Evolutionary conservation across 2,888 invertebrate species (phyloP), one percentile per base, ranked within the genome.

Genomic region (Sacculina carcini): DNA sequence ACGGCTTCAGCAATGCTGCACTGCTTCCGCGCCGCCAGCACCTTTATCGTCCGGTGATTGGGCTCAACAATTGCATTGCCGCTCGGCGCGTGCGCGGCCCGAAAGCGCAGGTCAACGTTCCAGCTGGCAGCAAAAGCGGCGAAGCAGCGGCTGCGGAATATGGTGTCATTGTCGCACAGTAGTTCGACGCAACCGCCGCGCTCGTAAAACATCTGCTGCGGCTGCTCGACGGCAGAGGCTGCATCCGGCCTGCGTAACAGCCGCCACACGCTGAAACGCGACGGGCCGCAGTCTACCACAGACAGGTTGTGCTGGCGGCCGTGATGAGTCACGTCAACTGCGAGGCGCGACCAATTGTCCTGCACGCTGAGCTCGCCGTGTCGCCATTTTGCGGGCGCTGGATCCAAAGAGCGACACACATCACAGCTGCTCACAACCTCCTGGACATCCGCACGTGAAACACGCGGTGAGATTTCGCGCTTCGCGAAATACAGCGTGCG

Each of bases 281-380:
- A 46, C 16, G 51, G 51, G 16, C 51, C 51, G 36, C 46, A 46
- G 34, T 36, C 46, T 5, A 51, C 34, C 26, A 51, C 3, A n/a
- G 51, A 31, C 34, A 46, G 36, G 34, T 51, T 46, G 28, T 23
- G 24, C 46, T 19, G 26, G 4, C 26, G 14, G 12, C 32, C 24
- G 26, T 46, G 16, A 16, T 51, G 38, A 3, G 34, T 46, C n/a
- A 51, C 42, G n/a, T 51, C 31, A 12, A 38, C 28, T 10, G 26
- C 38, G 19, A 36, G 16, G 31, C 50, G 44, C 47, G 10, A 29
- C 38, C 50, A 50, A 23, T n/a, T 39, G 9, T 19, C 39, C 24
- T 36, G 47, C 19, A 24, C 49, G 16, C 28, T 26, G 26, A 49
- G 49, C 4, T 21, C 26, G 38, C 38, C 23, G 23, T 38, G 24